Conservation (phyloP, 2,797 vertebrate species). For the Clarias fuscus region DNA sequence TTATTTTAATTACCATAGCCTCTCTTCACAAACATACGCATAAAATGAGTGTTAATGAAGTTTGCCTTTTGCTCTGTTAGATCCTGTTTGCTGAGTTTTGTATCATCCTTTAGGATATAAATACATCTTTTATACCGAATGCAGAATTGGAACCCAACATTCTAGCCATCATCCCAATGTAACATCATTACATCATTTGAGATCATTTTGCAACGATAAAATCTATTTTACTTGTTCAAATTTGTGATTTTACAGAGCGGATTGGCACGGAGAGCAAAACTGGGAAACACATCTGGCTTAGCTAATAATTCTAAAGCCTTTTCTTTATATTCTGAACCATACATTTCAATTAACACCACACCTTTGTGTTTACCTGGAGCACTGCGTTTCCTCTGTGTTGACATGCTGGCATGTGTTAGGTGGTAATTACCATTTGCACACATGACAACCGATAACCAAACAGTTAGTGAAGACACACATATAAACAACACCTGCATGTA, state of each 20-base stretch:
- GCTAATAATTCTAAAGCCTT: background rate
- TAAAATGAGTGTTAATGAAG: background rate
- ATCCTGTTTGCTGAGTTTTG: background rate
- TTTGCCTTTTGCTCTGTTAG: background rate
- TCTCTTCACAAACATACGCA: background rate
- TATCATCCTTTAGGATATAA: background rate
- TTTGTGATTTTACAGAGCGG: no score
- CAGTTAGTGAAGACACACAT: conserved; percentile 41
- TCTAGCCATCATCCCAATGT: background rate
- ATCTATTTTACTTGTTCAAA: background rate
- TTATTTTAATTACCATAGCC: background rate
- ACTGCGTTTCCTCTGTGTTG: conserved; percentile 19
- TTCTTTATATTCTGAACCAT: conserved; percentile 24
- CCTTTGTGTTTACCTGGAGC: conserved; percentile 41
- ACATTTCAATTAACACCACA: conserved; percentile 38
- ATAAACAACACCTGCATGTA: conserved; percentile 49
- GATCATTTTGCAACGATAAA: background rate
- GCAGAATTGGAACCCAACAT: background rate
- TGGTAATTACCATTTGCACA: conserved; percentile 48
- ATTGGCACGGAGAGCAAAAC: background rate
- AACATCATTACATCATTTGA: background rate
- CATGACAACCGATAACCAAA: conserved; percentile 50
- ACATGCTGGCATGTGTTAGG: conserved; percentile 33
- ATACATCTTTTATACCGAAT: background rate
- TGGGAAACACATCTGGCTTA: background rate